phyloP scores from a whole-genome alignment of 2,888 invertebrate species.

The Cosmia trapezina region DNA sequence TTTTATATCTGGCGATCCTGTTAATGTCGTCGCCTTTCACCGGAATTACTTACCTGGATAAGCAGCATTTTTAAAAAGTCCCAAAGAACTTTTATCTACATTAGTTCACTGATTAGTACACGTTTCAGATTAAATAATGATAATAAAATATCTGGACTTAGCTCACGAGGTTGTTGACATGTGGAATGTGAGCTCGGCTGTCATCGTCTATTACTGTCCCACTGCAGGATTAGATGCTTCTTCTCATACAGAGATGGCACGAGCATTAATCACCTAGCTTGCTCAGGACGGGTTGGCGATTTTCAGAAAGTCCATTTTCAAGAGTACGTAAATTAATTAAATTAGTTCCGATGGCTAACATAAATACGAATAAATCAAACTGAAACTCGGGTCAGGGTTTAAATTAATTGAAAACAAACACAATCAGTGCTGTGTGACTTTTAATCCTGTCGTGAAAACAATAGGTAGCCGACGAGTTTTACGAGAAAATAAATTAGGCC shows the following conservation, averaged over 20 bases:
- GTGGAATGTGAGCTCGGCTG: no score
- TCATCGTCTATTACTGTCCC: no score
- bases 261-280: no score
- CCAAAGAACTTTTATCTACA: neutral
- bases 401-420: slow-evolving; percentile 75
- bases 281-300: no score
- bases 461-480: slow-evolving; percentile 18
- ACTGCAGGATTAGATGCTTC: no score
- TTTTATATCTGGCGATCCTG: neutral
- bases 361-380: slow-evolving; percentile 60
- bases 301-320: neutral
- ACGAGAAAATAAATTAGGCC: slow-evolving; percentile 36
- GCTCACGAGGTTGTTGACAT: no score
- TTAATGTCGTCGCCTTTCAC: no score
- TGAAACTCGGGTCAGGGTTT: slow-evolving; percentile 50
- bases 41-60: no score
- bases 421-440: slow-evolving; percentile 61
- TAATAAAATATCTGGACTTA: no score
- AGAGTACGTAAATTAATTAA: slow-evolving; percentile 19
- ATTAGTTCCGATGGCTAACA: slow-evolving; percentile 12
- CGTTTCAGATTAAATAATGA: no score
- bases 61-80: neutral
- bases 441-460: slow-evolving; percentile 54
- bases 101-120: neutral
- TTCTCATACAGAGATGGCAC: no score